Conservation (phyloP, 2,888 invertebrate species). For the Phyllotreta cruciferae region DNA sequence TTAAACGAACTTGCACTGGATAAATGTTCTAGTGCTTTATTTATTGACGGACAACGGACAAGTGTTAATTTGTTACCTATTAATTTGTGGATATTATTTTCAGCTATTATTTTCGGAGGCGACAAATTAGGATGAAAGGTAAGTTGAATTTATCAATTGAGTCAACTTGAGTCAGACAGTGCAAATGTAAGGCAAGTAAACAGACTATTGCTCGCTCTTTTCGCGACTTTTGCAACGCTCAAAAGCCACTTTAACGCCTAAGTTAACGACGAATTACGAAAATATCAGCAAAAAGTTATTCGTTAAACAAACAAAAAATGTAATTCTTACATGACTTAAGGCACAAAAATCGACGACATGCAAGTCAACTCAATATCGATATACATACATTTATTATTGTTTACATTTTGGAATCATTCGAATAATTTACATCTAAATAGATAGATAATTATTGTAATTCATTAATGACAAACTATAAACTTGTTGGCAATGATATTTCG, state of each 20-base stretch:
- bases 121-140: no score
- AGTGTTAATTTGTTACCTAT: background rate
- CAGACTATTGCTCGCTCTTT: no score
- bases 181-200: no score
- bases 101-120: no score
- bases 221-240: no score
- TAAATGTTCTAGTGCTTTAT: slow-evolving; percentile 29
- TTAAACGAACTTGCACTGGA: slow-evolving; percentile 40
- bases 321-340: slow-evolving; percentile 13
- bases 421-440: slow-evolving; percentile 4
- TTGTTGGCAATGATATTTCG: no score
- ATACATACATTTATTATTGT: background rate
- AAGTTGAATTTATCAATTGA: no score
- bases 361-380: slow-evolving; percentile 1
- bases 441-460: no score
- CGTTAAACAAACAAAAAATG: no score
- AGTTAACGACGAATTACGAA: background rate
- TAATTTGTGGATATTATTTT: background rate
- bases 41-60: slow-evolving; percentile 4
- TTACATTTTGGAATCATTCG: background rate
- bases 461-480: no score
- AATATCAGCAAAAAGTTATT: background rate
- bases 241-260: no score
- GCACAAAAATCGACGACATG: slow-evolving; percentile 9
- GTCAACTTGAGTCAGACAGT: no score